A percentile compares a stretch with the other conserved stretches of the same genome.
Conservation (phyloP, 92 coral and sea anemone species). For the Palythoa grandis region DNA sequence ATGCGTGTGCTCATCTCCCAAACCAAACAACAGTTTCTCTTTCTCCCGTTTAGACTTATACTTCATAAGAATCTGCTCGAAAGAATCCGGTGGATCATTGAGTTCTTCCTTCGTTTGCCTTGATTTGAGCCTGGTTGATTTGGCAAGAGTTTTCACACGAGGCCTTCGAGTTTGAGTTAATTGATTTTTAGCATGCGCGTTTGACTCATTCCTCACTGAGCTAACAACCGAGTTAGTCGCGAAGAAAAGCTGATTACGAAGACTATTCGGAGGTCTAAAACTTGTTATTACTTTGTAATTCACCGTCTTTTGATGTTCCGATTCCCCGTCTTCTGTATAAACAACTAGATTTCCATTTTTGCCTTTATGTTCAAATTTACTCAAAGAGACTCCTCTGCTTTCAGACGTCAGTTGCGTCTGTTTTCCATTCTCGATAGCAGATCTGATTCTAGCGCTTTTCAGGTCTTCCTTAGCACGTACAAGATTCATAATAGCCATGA, state of each 20-base stretch:
- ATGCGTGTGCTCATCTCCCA: slow-evolving; percentile 44
- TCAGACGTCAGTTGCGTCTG: slow-evolving; percentile 76
- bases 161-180: background rate
- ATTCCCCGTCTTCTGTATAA: slow-evolving; percentile 75
- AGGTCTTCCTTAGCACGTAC: slow-evolving; percentile 24
- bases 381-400: slow-evolving; percentile 70
- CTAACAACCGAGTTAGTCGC: slow-evolving; percentile 28
- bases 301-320: slow-evolving; percentile 40
- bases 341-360: slow-evolving; percentile 85
- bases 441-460: slow-evolving; percentile 69
- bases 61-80: slow-evolving; percentile 65
- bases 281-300: slow-evolving; percentile 75
- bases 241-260: slow-evolving; percentile 85
- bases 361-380: slow-evolving; percentile 89
- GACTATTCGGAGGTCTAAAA: slow-evolving; percentile 69
- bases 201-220: background rate
- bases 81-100: slow-evolving; percentile 60
- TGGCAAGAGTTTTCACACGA: background rate
- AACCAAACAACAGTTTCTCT: slow-evolving; percentile 59
- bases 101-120: slow-evolving; percentile 1
- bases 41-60: slow-evolving; percentile 65
- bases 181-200: background rate
- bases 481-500: background rate
- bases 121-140: background rate
- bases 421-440: slow-evolving; percentile 86